These are phyloP conservation scores for Blomia tropicalis DNA, from an alignment of 2,888 invertebrate genomes.

Conservation along the genomic window DNA sequence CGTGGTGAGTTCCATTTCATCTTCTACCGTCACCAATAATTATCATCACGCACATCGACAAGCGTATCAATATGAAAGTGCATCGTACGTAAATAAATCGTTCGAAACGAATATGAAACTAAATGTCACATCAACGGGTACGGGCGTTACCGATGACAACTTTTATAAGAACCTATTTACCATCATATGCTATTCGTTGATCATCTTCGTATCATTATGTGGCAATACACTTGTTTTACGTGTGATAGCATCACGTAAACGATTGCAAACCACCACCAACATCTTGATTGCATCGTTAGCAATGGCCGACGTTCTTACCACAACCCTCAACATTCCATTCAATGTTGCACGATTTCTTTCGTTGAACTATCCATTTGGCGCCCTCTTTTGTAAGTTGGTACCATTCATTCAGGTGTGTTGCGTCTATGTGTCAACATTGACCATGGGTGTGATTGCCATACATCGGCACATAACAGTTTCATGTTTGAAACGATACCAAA, in stretches of 20 bases:
- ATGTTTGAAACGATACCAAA: background rate
- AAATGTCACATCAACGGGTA: background rate
- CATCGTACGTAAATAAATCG: no score
- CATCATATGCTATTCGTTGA: slow-evolving; percentile 18
- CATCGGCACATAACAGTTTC: slow-evolving; percentile 12
- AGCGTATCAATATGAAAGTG: no score
- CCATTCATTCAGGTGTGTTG: slow-evolving; percentile 23
- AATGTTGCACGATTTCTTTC: slow-evolving; percentile 20
- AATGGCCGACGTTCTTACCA: slow-evolving; percentile 11
- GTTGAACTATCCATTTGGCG: slow-evolving; percentile 17
- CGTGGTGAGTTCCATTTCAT: no score
- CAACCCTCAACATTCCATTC: slow-evolving; percentile 21
- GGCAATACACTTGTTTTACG: slow-evolving; percentile 21
- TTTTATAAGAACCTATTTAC: slow-evolving; percentile 9
- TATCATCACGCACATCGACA: no score
- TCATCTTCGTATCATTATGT: slow-evolving; percentile 17
- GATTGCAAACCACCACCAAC: slow-evolving; percentile 20
- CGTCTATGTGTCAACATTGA: slow-evolving; percentile 21
- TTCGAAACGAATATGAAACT: no score
- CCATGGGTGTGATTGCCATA: slow-evolving; percentile 22
- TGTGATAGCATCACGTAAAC: slow-evolving; percentile 4
- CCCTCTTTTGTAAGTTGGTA: slow-evolving; percentile 19
- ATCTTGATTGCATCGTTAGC: slow-evolving; percentile 19
- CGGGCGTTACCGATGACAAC: slow-evolving; percentile 3
- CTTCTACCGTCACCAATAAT: no score